Base-by-base conservation (phyloP, 2,888 invertebrate genomes). In the Eristalinus sepulchralis region DNA sequence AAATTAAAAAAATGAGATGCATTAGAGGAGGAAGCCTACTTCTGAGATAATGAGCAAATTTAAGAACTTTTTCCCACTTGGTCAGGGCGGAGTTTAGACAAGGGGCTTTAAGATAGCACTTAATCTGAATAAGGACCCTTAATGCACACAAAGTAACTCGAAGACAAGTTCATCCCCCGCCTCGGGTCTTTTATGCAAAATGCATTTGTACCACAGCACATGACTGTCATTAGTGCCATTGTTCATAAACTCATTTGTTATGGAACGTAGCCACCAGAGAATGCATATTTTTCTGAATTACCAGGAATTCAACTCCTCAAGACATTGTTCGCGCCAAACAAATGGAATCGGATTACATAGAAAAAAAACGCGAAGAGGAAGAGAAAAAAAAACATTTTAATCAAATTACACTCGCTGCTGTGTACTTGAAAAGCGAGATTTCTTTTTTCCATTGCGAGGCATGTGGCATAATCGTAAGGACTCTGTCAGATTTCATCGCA, bases 331-430 rank as follows among this genome's bases (percentile, higher is more conserved):
- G 20, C 20, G 6, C 64, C 47, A 82, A 62, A 66, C 70, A 59
- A 76, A 71, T 24, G 11, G 9, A 66, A 34, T 68, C 60, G 24
- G 11, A 27, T 31, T 36, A 20, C 27, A 22, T 31, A n/a, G 36
- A 36, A 17, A 53, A 27, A 8, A 53, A 33, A 57, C 0, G 22
- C 24, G 24, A 10, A 71, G n/a, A 34, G 2, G 31, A 20, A 33
- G 33, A 36, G 10, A 3, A 9, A 24, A 22, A 66, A 59, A 67
- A 31, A 20, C 57, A 72, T 73, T 83, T 83, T 83, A 83, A 83
- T 83, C 78, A 83, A 78, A 83, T 83, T 83, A 83, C 63, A 78
- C 27, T 64, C 27, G 68, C 39, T 71, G 57, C 68, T 73, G 24
- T 72, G 67, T 83, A 39, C 63, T 34, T 22, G 53, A 72, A 77